Conservation (phyloP, 2,113 vertebrate species). For the Carassius carassius region DNA sequence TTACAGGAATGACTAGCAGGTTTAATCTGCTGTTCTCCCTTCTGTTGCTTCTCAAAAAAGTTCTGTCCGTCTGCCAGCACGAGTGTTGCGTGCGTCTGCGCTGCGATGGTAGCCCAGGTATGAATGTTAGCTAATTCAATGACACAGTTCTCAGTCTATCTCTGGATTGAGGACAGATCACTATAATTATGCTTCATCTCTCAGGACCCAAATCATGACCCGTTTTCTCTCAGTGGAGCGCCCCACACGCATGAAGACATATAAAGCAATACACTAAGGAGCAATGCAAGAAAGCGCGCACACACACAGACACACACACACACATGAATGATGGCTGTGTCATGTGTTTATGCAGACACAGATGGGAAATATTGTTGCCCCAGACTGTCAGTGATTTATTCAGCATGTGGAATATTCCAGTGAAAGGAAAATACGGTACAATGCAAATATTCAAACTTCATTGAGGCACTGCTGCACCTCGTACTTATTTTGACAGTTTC, state of each 20-base stretch:
- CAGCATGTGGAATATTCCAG: conserved; percentile 44
- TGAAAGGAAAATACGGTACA: conserved; percentile 42
- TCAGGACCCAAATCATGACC: conserved; percentile 67
- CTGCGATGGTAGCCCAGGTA: conserved; percentile 42
- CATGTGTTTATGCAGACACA: not conserved
- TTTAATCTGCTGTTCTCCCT: not conserved
- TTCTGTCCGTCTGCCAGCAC: conserved; percentile 36
- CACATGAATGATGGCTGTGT: conserved; percentile 15
- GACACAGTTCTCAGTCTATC: conserved; percentile 81
- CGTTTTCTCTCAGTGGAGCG: conserved; percentile 63
- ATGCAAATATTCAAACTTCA: conserved; percentile 50
- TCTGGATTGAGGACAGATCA: conserved; percentile 78
- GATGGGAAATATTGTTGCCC: conserved; percentile 28
- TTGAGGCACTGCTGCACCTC: conserved; percentile 26
- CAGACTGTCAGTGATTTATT: conserved; percentile 43
- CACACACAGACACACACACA: conserved; percentile 7
- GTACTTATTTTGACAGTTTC: conserved; percentile 33
- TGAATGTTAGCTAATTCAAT: conserved; percentile 71
- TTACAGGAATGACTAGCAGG: not conserved
- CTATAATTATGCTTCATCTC: conserved; percentile 81
- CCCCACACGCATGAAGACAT: conserved; percentile 51
- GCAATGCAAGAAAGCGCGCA: conserved; percentile 29
- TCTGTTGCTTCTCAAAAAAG: conserved; percentile 44
- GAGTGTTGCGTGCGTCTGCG: conserved; percentile 4
- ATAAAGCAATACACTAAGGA: conserved; percentile 58